phyloP scores from a whole-genome alignment of 2,113 vertebrate genomes.

The Myiagra hebetior region DNA sequence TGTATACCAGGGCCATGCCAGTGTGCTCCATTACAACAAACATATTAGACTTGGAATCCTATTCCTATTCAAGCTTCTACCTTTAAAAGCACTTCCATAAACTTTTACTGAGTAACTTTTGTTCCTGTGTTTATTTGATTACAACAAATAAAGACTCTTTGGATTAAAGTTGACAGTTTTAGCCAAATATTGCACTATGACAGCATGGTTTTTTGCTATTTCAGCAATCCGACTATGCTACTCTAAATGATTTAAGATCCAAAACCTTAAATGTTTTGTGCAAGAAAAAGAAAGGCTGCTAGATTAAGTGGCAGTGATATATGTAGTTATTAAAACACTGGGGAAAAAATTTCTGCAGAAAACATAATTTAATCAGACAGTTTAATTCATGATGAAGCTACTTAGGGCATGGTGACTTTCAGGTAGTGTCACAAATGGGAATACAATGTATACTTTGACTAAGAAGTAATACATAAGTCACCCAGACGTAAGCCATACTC shows the following conservation, averaged over 20 bases:
- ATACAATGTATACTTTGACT: neutral
- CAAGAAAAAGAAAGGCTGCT: neutral
- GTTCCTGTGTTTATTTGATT: conserved; percentile 5
- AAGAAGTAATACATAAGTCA: neutral
- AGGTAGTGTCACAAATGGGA: neutral
- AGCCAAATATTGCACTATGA: neutral
- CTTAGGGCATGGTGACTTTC: neutral
- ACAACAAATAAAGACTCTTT: conserved; percentile 1
- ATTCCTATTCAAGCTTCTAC: neutral
- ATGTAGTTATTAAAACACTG: neutral
- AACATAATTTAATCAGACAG: neutral
- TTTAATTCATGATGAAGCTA: neutral
- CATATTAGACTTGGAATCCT: neutral
- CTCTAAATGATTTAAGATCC: neutral
- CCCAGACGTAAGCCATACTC: neutral
- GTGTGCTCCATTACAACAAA: neutral
- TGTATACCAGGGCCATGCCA: neutral
- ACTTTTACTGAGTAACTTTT: neutral
- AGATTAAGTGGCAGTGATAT: neutral
- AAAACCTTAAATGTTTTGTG: neutral
- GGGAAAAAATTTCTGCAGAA: neutral
- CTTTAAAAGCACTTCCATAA: neutral
- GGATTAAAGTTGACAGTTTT: conserved; percentile 31
- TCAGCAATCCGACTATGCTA: conserved; percentile 32
- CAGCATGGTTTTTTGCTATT: neutral